Evolutionary conservation across 2,888 invertebrate genomes (phyloP), one percentile per base, ranked within the genome.

Genomic region (Philonicus albiceps): DNA sequence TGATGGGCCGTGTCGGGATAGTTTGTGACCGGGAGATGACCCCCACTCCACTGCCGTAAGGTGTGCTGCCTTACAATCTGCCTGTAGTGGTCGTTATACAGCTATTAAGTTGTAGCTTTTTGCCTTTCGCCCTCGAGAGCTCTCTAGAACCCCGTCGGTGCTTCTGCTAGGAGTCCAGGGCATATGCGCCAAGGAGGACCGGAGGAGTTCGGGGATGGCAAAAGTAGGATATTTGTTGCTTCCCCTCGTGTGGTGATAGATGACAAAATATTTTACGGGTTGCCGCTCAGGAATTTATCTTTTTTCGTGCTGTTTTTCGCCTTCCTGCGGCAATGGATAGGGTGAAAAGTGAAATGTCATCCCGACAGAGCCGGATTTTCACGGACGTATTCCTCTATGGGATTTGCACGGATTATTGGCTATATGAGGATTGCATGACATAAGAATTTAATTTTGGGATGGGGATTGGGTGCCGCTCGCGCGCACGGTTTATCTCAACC

Each of bases 211-310:
- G 40, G 40, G 40, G 40, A 27, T 13, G 22, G 64, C 11, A 53
- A 19, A 19, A 19, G 53, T 22, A 11, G 64, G 64, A 37, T 78
- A 78, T 78, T 78, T 78, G 78, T 78, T 78, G 78, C 78, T 78
- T 78, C 78, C 78, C 78, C 78, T 78, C 22, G 78, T 78, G 49
- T 78, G 49, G 78, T 78, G 78, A 78, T 78, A 78, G 78, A 78
- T 78, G 78, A 78, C 78, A 78, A 78, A 78, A 78, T 78, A 78
- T 78, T 78, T 78, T 78, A 78, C 78, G 78, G 78, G 78, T 78
- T 78, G 78, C 49, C 78, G 78, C 78, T 78, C 78, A 78, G 78
- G 78, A 78, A 78, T 78, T 78, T 78, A 49, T 78, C 49, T 76
- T 78, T n/a, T 78, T 78, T 78, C 31, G 31, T 34, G 34, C 34